Evolutionary conservation across 2,797 vertebrate genomes (phyloP), one percentile per base, ranked within the genome.

Genomic region (Scyliorhinus canicula): DNA sequence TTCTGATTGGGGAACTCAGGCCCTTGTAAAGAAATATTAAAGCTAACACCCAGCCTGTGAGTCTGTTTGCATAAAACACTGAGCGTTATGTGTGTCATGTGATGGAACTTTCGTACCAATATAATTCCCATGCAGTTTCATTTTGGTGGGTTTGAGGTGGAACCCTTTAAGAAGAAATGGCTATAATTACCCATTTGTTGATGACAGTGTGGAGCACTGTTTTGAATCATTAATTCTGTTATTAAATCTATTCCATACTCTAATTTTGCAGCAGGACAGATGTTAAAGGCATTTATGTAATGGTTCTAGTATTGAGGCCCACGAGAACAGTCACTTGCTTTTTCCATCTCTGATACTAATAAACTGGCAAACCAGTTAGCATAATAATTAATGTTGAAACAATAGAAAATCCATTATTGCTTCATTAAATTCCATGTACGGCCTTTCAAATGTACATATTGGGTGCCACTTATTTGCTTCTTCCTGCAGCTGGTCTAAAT

Each of bases 161-260:
- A 77, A n/a, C 71, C 35, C 11, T 77, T 77, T 77, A 77, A 40
- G 3, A n/a, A n/a, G 11, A 35, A 4, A 77, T 77, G 71, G 14
- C 60, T 16, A 35, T 19, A 88, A 88, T 57, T n/a, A 40, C 11
- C 85, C 55, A 60, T 57, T 57, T 91, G 57, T 91, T 44, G 57
- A 44, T 65, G 57, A 63, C 21, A 44, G 57, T 65, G 88, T 60
- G 0, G 7, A 91, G 19, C 19, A 11, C 60, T 44, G n/a, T 63
- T 65, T 26, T 91, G 57, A 60, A 91, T 44, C 35, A 63, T 40
- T 91, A 65, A 65, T 91, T 91, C n/a, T 91, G 88, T 91, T 60
- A 88, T 90, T 60, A 60, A 60, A 90, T 90, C 86, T 90, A 60
- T n/a, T 57, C 57, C 35, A 60, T 63, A 65, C 7, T 63, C 88